phyloP scores from a whole-genome alignment of 1,140 invertebrate species.

The Coboldia fuscipes region DNA sequence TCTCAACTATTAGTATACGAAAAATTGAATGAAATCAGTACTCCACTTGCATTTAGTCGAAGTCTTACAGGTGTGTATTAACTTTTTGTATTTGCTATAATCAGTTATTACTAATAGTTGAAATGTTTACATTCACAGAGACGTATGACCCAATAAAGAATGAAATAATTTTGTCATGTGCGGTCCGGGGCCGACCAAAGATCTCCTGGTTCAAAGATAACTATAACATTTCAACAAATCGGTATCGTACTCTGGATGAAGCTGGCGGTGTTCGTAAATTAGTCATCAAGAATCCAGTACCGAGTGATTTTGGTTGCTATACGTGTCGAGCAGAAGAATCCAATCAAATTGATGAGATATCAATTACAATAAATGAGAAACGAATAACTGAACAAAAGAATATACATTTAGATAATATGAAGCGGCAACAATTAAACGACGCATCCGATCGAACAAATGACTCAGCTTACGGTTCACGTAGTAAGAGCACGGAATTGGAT shows the following conservation, averaged over 20 bases:
- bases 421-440: background rate
- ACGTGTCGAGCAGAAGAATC: constrained; percentile 33
- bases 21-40: constrained; percentile 3
- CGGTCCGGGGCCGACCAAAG: constrained; percentile 31
- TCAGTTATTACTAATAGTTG: background rate
- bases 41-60: constrained; percentile 7
- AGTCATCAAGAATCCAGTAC: constrained; percentile 31
- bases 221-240: constrained; percentile 24
- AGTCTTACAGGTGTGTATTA: background rate
- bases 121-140: constrained; percentile 16
- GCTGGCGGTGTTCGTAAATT: constrained; percentile 38
- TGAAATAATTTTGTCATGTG: constrained; percentile 38
- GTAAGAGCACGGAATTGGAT: too few species aligned
- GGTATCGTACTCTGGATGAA: constrained; percentile 28
- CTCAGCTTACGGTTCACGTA: background rate
- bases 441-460: background rate
- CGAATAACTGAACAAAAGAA: too few species aligned
- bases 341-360: constrained; percentile 14
- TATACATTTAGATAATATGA: too few species aligned
- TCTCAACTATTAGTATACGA: constrained; percentile 35
- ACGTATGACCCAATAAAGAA: constrained; percentile 21
- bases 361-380: background rate
- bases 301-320: constrained; percentile 35
- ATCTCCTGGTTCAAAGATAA: constrained; percentile 46
- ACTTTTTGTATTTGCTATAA: background rate